These are phyloP conservation scores for Eutrigla gurnardus DNA, from an alignment of 2,797 vertebrate genomes.

Conservation along the genomic window DNA sequence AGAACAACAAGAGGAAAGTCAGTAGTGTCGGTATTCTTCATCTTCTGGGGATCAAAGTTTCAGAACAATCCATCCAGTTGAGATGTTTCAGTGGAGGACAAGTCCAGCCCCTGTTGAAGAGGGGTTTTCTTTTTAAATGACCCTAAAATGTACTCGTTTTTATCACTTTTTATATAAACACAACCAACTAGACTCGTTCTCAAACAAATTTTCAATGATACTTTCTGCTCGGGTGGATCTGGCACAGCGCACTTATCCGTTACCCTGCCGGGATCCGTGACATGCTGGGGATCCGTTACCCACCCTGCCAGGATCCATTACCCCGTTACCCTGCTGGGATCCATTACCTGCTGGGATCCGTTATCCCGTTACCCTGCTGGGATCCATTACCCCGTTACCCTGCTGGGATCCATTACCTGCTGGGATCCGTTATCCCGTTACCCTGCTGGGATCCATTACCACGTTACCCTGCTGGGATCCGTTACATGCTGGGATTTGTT, in stretches of 20 bases:
- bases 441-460: too few relatives aligned
- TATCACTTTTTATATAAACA: not conserved
- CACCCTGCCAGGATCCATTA: too few relatives aligned
- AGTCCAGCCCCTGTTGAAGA: not conserved
- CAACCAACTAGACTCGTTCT: not conserved
- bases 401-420: too few relatives aligned
- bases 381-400: too few relatives aligned
- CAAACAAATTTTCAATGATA: not conserved
- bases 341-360: too few relatives aligned
- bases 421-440: too few relatives aligned
- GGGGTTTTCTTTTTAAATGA: too few relatives aligned
- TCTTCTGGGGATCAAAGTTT: not conserved
- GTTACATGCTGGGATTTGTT: too few relatives aligned
- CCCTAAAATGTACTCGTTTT: not conserved
- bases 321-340: too few relatives aligned
- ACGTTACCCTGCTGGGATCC: too few relatives aligned
- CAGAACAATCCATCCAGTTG: not conserved
- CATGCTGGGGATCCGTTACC: too few relatives aligned
- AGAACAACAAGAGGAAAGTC: not conserved
- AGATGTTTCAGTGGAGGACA: not conserved
- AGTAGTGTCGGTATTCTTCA: not conserved
- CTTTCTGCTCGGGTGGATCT: slow-evolving; percentile 12
- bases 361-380: too few relatives aligned
- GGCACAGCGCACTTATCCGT: not conserved
- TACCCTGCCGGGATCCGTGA: not conserved